Base-by-base conservation (phyloP, 2,797 vertebrate genomes). In the Martes flavigula region DNA sequence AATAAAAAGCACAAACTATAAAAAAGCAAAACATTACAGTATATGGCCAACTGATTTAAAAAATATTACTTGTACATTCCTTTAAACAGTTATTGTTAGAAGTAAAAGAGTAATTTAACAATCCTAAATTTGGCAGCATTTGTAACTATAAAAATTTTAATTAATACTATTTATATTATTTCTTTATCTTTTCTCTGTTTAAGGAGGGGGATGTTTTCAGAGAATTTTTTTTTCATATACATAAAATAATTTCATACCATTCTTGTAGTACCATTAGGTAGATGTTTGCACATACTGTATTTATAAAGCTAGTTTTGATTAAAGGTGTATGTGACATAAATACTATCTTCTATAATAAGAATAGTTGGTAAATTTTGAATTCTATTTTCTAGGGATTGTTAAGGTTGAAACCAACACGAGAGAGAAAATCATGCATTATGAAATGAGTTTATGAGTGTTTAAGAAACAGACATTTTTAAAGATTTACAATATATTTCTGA, bases 1-100 rank as follows among this genome's bases (percentile, higher is more conserved):
- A 97, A 97, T 89, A 97, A 98, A 98, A 98, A 98, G 98, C 98
- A 98, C 98, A 99, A 97, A 84, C 72, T 98, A 66, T 98, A 93
- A 43, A 97, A 97, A 97, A 78, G 40, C 82, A 98, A 93, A 97
- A 68, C 94, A 17, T 84, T 91, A 98, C 92, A 91, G 35, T 97
- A 95, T 97, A 95, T 97, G 98, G 96, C 73, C 96, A 96, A 98
- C 93, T 95, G 70, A 87, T 94, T 97, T 98, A 94, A 87, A 91
- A 98, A 98, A 72, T 62, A 98, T 97, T 97, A 35, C 64, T 66
- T 97, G 94, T 95, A 98, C 51, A 98, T 97, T 97, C 98, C 88
- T 97, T 83, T 95, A 92, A 98, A 93, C 96, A 83, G 90, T 93
- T 96, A 95, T 93, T 94, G 43, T 73, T 97, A 96, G 79, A 98